Percentiles rank a stretch among this genome's conserved stretches.
These are phyloP conservation scores for Drosophila carrolli DNA, from an alignment of 1,140 invertebrate genomes.

Conservation along the genomic window DNA sequence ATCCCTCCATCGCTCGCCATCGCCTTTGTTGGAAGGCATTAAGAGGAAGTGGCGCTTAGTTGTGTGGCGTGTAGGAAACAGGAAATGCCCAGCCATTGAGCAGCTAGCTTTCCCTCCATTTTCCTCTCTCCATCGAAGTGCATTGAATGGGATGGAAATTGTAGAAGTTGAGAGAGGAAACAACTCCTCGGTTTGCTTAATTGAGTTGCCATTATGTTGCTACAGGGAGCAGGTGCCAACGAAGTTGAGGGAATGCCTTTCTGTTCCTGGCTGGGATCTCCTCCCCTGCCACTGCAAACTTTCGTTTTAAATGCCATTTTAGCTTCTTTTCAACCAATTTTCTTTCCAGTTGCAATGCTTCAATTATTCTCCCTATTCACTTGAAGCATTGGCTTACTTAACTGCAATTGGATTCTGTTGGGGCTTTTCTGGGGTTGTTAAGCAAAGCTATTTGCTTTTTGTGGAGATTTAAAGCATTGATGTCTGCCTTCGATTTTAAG, in stretches of 20 bases:
- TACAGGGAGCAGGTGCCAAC: constrained; percentile 37
- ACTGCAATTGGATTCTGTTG: constrained; percentile 26
- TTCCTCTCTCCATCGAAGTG: constrained; percentile 28
- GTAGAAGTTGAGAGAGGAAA: constrained; percentile 54
- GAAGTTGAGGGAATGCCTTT: constrained; percentile 20
- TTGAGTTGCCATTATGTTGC: constrained; percentile 75
- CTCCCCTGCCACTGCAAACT: constrained; percentile 15
- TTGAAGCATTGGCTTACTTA: constrained; percentile 26
- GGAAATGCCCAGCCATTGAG: constrained; percentile 62
- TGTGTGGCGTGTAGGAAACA: constrained; percentile 70
- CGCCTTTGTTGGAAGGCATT: constrained; percentile 39
- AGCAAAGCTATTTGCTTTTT: constrained; percentile 10
- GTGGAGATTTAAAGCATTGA: background rate
- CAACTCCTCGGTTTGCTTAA: constrained; percentile 72
- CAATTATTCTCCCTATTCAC: constrained; percentile 32
- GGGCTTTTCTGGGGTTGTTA: constrained; percentile 1
- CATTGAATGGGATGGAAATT: constrained; percentile 70
- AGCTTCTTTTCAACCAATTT: constrained; percentile 31
- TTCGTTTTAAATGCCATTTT: constrained; percentile 51
- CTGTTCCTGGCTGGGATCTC: constrained; percentile 11
- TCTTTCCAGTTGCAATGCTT: constrained; percentile 21
- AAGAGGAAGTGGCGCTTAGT: constrained; percentile 66
- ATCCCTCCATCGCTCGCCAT: background rate
- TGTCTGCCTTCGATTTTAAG: background rate
- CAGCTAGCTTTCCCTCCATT: constrained; percentile 15